Evolutionary conservation across 2,113 vertebrate species (phyloP).

Genomic region (Aptenodytes patagonicus): DNA sequence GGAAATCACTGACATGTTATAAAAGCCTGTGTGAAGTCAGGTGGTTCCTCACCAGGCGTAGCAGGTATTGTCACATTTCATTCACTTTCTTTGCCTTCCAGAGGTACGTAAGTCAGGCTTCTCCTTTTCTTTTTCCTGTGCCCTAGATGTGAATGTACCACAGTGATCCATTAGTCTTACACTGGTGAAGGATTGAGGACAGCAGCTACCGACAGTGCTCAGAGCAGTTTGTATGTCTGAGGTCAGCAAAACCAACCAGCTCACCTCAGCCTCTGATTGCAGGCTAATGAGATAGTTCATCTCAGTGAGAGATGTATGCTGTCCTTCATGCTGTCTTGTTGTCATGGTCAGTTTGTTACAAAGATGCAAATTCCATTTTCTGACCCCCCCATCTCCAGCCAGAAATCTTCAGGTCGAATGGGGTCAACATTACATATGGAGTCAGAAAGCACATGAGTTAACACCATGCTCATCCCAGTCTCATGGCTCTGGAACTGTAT

Average conservation of each 20-base stretch:
- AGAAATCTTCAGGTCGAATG: background rate
- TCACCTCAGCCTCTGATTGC: background rate
- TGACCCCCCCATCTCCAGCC: background rate
- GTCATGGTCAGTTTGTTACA: background rate
- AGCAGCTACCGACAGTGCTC: background rate
- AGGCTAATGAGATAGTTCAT: background rate
- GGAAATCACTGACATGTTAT: background rate
- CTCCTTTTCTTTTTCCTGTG: background rate
- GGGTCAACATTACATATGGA: rapidly evolving
- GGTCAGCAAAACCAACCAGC: background rate
- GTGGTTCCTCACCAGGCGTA: background rate
- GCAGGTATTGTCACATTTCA: background rate
- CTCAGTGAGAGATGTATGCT: background rate
- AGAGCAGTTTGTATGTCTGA: background rate
- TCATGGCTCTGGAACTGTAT: background rate
- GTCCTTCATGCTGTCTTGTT: background rate
- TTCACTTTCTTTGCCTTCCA: background rate
- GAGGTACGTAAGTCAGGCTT: background rate
- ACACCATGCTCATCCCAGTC: background rate
- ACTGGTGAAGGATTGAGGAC: background rate
- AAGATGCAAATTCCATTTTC: background rate
- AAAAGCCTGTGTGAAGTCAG: background rate
- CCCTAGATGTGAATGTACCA: background rate
- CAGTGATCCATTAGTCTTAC: background rate
- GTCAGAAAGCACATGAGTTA: background rate